phyloP scores from a whole-genome alignment of 2,113 vertebrate species.

The Penelope pileata region DNA sequence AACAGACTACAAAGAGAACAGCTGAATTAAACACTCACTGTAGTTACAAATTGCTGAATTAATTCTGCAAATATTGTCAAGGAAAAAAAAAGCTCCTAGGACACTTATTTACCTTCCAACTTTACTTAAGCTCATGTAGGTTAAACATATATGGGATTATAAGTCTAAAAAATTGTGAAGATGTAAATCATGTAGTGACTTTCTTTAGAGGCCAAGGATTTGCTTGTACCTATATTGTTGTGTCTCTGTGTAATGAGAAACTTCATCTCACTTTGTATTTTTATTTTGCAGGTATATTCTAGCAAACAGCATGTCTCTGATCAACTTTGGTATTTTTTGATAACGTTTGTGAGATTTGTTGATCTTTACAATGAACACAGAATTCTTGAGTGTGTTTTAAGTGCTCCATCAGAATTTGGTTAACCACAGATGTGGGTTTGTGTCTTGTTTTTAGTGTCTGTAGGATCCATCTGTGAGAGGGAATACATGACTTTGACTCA shows the following conservation, averaged over 20 bases:
- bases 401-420: not conserved
- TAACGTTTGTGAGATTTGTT: not conserved
- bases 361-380: not conserved
- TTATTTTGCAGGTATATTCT: not conserved
- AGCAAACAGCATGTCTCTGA: not conserved
- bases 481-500: not conserved
- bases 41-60: not conserved
- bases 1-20: not conserved
- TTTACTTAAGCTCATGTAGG: not conserved
- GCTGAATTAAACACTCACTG: not conserved
- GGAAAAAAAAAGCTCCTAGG: not conserved
- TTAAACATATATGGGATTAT: not conserved
- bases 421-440: not conserved
- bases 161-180: not conserved
- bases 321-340: not conserved
- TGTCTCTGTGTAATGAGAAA: not conserved
- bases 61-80: not conserved
- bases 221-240: not conserved
- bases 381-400: not conserved
- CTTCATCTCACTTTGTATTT: not conserved
- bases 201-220: not conserved
- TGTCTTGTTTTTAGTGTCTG: not conserved
- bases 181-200: not conserved
- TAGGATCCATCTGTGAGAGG: not conserved
- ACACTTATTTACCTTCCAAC: not conserved